Base-by-base conservation (phyloP, 2,797 vertebrate genomes). In the Enteromius trimaculatus region DNA sequence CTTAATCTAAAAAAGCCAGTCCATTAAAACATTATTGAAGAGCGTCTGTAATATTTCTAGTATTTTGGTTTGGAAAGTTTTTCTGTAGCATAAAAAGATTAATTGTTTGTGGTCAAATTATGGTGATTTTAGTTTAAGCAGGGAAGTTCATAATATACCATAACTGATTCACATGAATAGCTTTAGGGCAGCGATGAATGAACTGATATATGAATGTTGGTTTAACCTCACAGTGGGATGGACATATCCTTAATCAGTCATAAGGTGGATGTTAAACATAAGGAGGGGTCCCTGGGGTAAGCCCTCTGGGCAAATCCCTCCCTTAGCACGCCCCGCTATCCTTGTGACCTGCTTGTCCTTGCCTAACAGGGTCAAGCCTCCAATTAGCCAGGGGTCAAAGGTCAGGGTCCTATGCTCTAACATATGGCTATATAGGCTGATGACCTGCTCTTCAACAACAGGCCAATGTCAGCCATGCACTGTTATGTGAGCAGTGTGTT, bases 371-470 rank as follows among this genome's bases (percentile, higher is more conserved):
- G 84, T 86, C 87, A 87, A 86, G 82, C 83, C 84, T 88, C 80
- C 88, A 82, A 86, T 89, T 90, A 90, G 80, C 81, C 42, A 14
- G 51, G 86, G 87, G 82, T 89, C 83, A 91, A 64, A 85, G 86
- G 85, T 82, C 86, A 88, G 77, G 82, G 65, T 79, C 70, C 58
- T 86, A 51, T 81, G 68, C 79, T 80, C 42, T 85, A 82, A 88
- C 83, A 84, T 86, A 89, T 86, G 83, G 81, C 14, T 80, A 44
- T 78, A 82, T 72, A 83, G 62, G 76, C 47, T 80, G 65, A 70
- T 78, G 47, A 23, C 65, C 74, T 80, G 44, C 58, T 47, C 62
- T 58, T 55, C 14, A 53, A 77, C 82, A 87, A 88, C 86, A 88
- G 86, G 86, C 86, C 71, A 77, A 49, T 79, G 70, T 37, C 86